Percentiles rank a stretch among this genome's conserved stretches.
These are phyloP conservation scores for Phyllostomus discolor DNA, from an alignment of 2,113 vertebrate species.

Conservation along the genomic window DNA sequence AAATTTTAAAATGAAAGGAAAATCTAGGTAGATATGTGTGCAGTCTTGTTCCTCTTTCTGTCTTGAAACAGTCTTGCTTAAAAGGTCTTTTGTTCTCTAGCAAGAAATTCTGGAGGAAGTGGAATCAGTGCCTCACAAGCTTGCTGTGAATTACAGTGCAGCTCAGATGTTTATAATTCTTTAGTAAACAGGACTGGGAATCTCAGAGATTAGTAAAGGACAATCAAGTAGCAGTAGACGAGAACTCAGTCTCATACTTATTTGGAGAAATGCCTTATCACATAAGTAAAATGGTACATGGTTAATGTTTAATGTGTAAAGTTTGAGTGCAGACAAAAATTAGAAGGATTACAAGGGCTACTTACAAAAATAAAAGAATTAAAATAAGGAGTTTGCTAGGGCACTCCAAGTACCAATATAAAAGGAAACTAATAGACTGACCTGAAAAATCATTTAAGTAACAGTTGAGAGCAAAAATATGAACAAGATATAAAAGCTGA, in stretches of 20 bases:
- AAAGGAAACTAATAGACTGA: neutral
- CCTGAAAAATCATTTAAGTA: neutral
- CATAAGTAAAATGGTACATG: neutral
- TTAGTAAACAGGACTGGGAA: conserved; percentile 6
- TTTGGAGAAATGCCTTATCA: conserved; percentile 16
- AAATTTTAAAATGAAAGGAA: neutral
- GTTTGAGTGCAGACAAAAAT: conserved; percentile 5
- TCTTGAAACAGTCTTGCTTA: neutral
- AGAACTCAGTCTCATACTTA: neutral
- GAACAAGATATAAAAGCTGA: neutral
- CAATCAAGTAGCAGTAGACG: neutral
- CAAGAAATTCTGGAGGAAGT: neutral
- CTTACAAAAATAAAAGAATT: neutral
- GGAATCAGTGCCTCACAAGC: neutral
- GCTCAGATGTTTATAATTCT: neutral
- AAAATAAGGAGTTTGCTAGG: neutral
- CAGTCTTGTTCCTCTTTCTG: neutral
- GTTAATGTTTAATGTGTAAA: conserved; percentile 24
- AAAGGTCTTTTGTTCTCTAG: neutral
- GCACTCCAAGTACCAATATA: neutral
- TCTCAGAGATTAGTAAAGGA: conserved; percentile 25
- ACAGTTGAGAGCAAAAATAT: conserved; percentile 13
- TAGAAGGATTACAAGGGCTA: neutral
- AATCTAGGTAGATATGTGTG: neutral
- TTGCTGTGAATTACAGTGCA: neutral